phyloP scores from a whole-genome alignment of 2,888 invertebrate genomes.

The Zaprionus obscuricornis region DNA sequence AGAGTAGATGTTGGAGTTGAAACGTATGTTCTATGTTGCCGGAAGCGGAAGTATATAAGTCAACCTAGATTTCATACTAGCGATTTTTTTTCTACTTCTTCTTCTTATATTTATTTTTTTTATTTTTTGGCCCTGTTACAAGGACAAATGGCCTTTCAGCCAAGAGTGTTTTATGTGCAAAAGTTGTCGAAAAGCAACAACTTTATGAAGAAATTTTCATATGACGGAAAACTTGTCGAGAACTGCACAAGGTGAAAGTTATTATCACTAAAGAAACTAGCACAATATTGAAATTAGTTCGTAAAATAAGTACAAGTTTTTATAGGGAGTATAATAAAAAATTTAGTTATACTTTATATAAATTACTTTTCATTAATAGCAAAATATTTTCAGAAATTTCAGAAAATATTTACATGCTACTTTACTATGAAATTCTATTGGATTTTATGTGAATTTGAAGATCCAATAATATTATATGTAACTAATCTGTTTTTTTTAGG shows the following conservation, averaged over 20 bases:
- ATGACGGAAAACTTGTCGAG: conserved; percentile 1
- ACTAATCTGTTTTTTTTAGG: no score
- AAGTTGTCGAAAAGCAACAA: conserved; percentile 36
- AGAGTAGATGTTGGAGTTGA: conserved; percentile 28
- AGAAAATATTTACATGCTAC: no score
- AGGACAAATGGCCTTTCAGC: conserved; percentile 77
- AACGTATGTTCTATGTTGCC: conserved; percentile 68
- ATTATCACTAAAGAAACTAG: background rate
- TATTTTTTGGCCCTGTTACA: conserved; percentile 75
- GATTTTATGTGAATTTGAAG: no score
- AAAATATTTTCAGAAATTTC: no score
- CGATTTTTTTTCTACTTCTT: no score
- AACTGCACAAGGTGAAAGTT: background rate
- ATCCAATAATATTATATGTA: no score
- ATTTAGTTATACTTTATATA: no score
- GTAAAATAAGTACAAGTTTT: no score
- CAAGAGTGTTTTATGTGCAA: conserved; percentile 43
- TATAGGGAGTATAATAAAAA: no score
- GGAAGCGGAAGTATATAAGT: conserved; percentile 81
- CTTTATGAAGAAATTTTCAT: conserved; percentile 37
- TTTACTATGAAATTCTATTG: no score
- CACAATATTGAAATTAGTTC: background rate
- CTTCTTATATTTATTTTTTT: no score
- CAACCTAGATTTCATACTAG: conserved; percentile 76
- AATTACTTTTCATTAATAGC: no score